Evolutionary conservation across 2,888 invertebrate species (phyloP), one percentile per base, ranked within the genome.

Genomic region (Hyposoter dolosus): DNA sequence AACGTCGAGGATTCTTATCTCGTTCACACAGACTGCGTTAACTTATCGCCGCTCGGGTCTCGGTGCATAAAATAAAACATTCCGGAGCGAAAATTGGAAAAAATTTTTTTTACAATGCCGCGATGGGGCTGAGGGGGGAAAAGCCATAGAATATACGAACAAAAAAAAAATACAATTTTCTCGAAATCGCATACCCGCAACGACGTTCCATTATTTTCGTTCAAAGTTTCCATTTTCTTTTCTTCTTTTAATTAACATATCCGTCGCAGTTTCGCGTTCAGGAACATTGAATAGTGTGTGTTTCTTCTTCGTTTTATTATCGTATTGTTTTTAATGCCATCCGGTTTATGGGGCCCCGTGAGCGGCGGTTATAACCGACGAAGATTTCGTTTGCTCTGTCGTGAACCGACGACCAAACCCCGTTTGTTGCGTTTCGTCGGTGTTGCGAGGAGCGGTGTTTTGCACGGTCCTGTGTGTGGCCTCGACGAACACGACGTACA

Each of bases 331-430:
- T 50, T 45, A 12, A n/a, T 65, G 12, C 63, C 78, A 68, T 76
- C 65, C 65, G 63, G 19, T 65, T 23, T 28, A 28, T 47, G 71
- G 23, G 77, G 23, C 35, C 35, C 40, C 32, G 43, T 40, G 68
- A 80, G 19, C 74, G 40, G n/a, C 63, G 19, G 86, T 90, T 88
- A 94, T 85, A 94, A 89, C 83, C 94, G 90, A n/a, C 93, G 91
- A 32, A 94, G 90, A 86, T 94, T 94, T 65, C 93, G 90, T 79
- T 93, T 94, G 89, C 93, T 93, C 83, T 93, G 93, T 47, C 92
- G 91, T 7, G 93, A 93, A 17, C 93, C 93, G 45, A 91, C 91
- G 66, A 93, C 86, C 45, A 92, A 89, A 9, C 40, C 40, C 0
- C 91, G 90, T 45, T 91, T 92, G 83, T 91, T 93, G 60, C 92